A percentile compares a stretch with the other conserved stretches of the same genome.
These are phyloP conservation scores for Drosophila miranda DNA, from an alignment of 1,140 invertebrate species.

Conservation along the genomic window DNA sequence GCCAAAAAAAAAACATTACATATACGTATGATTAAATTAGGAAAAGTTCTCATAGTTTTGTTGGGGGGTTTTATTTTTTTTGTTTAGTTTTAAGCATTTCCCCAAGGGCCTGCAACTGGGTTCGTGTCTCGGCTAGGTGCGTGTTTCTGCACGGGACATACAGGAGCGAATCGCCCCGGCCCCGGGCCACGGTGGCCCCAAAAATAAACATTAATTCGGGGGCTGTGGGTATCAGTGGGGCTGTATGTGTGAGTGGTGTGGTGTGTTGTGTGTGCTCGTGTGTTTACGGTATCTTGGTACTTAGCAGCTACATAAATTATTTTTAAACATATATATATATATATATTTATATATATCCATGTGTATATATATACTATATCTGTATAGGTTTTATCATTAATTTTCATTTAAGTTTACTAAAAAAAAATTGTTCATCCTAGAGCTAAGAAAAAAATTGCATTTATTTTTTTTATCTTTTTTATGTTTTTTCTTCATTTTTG, in stretches of 20 bases:
- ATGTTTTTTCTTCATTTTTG: slow-evolving; percentile 11
- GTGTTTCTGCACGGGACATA: background rate
- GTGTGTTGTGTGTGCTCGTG: slow-evolving; percentile 12
- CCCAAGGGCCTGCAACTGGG: background rate
- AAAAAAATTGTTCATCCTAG: slow-evolving; percentile 69
- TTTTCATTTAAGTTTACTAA: slow-evolving; percentile 71
- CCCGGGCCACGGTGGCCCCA: no score
- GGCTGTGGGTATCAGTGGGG: slow-evolving; percentile 13
- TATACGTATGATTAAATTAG: slow-evolving; percentile 19
- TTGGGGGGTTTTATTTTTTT: background rate
- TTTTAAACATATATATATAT: slow-evolving; percentile 49
- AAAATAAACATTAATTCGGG: background rate
- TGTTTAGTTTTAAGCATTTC: slow-evolving; percentile 26
- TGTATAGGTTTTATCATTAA: slow-evolving; percentile 25
- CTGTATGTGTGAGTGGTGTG: slow-evolving; percentile 17
- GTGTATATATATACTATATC: slow-evolving; percentile 39
- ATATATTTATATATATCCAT: slow-evolving; percentile 36
- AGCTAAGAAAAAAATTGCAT: slow-evolving; percentile 72
- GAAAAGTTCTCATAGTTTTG: slow-evolving; percentile 18
- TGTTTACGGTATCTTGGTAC: slow-evolving; percentile 61
- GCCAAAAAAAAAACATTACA: slow-evolving; percentile 28
- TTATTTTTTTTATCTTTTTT: slow-evolving; percentile 28
- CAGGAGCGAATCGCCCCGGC: no score
- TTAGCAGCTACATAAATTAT: slow-evolving; percentile 76
- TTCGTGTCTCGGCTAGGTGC: slow-evolving; percentile 26